Base-by-base conservation (phyloP, 2,888 invertebrate genomes). In the Elegia similella region DNA sequence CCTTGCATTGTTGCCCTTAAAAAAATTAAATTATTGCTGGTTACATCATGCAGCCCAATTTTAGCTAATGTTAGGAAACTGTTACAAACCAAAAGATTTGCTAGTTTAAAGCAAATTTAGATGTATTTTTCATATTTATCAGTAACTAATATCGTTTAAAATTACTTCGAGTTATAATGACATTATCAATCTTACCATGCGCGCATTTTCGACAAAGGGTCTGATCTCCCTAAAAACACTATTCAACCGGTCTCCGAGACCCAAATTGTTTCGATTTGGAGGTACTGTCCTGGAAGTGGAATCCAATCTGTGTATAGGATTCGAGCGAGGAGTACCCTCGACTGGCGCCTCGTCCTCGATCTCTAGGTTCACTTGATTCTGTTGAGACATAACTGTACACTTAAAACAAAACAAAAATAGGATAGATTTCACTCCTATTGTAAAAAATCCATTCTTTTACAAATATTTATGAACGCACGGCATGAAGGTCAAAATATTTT, bases 161-260 rank as follows among this genome's bases (percentile, higher is more conserved):
- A 67, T 69, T 66, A 66, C 66, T 71, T 69, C 66, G 70, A 57
- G 38, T 29, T 46, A 30, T 48, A 55, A 32, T 52, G 13, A 44
- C 57, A 56, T 10, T 56, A 29, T 55, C 62, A 34, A 34, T 17
- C 70, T 78, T 83, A 92, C 92, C 83, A 88, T 92, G 58, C 93
- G 87, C 53, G 93, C 94, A 72, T 93, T 92, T 80, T 94, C 93
- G 12, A 95, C 93, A 6, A 94, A 83, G n/a, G 94, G 94, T 69
- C 94, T 91, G 55, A 94, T 93, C 80, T 94, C 94, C 69, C 94
- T 92, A 62, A 95, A 87, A 15, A 90, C 88, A 74, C 73, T 87
- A 60, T 86, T 88, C 17, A 91, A 77, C 15, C 90, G 84, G 62
- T 91, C 91, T 12, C 89, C 88, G 43, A 91, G 72, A 43, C 91